Conservation (phyloP, 2,797 vertebrate species). For the Phylloscopus collybita region DNA sequence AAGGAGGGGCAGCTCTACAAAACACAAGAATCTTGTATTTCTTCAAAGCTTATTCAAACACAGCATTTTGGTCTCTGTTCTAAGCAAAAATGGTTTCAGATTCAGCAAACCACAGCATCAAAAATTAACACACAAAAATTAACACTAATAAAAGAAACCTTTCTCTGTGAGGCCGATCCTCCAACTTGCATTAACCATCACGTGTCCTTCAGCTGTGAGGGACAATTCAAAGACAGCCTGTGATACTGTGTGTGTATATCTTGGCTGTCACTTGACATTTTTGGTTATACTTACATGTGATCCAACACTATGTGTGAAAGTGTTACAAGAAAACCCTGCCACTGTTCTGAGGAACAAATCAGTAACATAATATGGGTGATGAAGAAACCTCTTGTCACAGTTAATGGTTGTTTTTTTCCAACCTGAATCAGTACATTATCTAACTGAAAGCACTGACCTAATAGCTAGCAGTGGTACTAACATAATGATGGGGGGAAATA, state of each 20-base stretch:
- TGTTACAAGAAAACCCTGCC: neutral
- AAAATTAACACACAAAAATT: neutral
- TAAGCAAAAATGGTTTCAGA: neutral
- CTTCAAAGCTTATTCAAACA: neutral
- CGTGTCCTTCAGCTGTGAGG: neutral
- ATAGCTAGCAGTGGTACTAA: neutral
- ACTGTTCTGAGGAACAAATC: neutral
- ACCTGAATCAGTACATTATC: neutral
- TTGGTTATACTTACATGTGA: neutral
- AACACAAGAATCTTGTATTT: neutral
- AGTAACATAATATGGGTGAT: neutral
- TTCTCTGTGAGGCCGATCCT: neutral
- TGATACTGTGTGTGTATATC: neutral
- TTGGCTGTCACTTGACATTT: neutral
- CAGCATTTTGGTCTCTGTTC: neutral
- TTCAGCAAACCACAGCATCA: neutral
- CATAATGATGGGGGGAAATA: neutral
- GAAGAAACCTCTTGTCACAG: neutral
- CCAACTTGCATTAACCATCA: neutral
- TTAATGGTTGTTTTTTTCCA: neutral
- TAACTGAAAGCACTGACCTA: neutral
- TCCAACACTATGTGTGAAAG: neutral
- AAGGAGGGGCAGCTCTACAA: neutral
- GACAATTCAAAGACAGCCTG: neutral
- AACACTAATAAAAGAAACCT: neutral